A percentile compares a stretch with the other conserved stretches of the same genome.
These are phyloP conservation scores for Nyctibius grandis DNA, from an alignment of 2,797 vertebrate species.

Conservation along the genomic window DNA sequence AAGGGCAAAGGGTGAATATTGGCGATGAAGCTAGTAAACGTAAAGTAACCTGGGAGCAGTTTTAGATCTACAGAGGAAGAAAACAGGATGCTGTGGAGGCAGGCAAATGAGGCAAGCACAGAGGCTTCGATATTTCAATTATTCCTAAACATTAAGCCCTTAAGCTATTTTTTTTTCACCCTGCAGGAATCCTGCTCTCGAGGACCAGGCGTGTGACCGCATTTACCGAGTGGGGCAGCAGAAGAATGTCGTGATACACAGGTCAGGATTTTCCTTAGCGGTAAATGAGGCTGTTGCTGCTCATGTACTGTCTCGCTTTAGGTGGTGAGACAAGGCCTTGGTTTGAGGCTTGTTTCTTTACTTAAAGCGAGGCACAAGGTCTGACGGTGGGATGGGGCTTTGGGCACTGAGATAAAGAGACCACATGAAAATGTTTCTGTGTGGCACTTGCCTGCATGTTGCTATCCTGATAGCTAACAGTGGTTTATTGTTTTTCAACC, in stretches of 20 bases:
- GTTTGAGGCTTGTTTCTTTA: not conserved
- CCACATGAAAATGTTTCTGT: not conserved
- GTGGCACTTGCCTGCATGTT: not conserved
- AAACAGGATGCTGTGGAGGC: not conserved
- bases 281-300: not conserved
- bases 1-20: not conserved
- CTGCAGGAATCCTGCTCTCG: constrained; percentile 92
- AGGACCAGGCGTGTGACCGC: constrained; percentile 95
- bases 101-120: not conserved
- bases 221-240: constrained; percentile 93
- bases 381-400: not conserved
- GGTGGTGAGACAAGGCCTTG: not conserved
- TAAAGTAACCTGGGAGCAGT: not conserved
- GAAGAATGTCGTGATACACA: constrained; percentile 91
- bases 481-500: not conserved
- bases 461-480: not conserved
- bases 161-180: no score
- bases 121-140: not conserved
- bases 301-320: not conserved
- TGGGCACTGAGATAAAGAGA: not conserved
- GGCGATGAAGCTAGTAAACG: not conserved
- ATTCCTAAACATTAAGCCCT: not conserved
- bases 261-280: constrained; percentile 66
- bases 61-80: not conserved
- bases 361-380: not conserved